Percentiles rank a stretch among this genome's conserved stretches.
Evolutionary conservation across 2,113 vertebrate species (phyloP).

Genomic region (Anser brachyrhynchus): DNA sequence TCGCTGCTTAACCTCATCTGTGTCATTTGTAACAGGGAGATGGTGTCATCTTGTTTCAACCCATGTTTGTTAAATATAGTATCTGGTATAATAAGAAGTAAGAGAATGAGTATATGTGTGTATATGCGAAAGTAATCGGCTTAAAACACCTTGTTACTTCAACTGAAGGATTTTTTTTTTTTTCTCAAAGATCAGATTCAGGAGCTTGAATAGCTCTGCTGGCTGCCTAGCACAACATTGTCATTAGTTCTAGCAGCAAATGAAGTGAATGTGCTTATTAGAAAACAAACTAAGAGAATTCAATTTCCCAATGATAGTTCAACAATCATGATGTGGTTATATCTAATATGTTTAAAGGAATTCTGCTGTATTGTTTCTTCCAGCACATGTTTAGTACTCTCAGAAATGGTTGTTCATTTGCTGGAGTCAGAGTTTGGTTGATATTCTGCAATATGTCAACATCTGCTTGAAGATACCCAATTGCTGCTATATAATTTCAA

Average conservation of each 20-base stretch:
- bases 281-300: not conserved
- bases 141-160: slow-evolving; percentile 14
- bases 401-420: not conserved
- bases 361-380: not conserved
- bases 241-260: not conserved
- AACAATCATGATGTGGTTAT: not conserved
- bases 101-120: not conserved
- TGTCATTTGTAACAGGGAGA: not conserved
- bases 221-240: not conserved
- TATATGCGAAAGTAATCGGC: slow-evolving; percentile 1
- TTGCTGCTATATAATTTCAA: not conserved
- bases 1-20: not conserved
- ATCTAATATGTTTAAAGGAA: not conserved
- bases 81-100: not conserved
- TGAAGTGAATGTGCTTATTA: not conserved
- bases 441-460: not conserved
- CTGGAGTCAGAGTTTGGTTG: not conserved
- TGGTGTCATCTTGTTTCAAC: not conserved
- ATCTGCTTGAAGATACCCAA: slow-evolving; percentile 32
- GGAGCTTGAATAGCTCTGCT: not conserved
- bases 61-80: not conserved
- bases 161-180: not conserved
- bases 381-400: not conserved
- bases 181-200: not conserved
- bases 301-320: not conserved